These are phyloP conservation scores for Cyphomyrus plagiostoma DNA, from an alignment of 2,113 vertebrate species.

Conservation along the genomic window DNA sequence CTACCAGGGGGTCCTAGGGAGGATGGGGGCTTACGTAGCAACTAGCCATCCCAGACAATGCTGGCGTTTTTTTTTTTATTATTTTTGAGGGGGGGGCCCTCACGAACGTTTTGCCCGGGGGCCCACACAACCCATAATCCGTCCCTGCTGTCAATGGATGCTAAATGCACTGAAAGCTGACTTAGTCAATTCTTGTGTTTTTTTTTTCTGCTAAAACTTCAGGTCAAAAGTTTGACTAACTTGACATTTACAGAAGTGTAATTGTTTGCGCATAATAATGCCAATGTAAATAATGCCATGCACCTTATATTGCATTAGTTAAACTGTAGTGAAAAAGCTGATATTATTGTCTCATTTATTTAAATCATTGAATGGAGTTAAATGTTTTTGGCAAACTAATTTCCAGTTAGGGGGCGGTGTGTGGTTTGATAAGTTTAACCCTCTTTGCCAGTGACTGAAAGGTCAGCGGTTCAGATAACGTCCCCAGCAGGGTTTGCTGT, in stretches of 20 bases:
- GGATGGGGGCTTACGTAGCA: too few relatives aligned
- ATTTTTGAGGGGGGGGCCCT: too few relatives aligned
- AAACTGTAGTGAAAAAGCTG: background rate
- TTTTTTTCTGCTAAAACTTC: background rate
- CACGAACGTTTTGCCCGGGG: too few relatives aligned
- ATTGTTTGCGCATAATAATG: background rate
- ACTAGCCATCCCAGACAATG: too few relatives aligned
- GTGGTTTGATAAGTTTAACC: background rate
- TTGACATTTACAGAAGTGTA: background rate
- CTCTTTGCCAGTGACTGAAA: background rate
- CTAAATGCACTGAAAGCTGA: background rate
- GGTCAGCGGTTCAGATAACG: background rate
- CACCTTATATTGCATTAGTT: background rate
- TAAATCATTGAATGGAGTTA: background rate
- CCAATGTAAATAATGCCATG: background rate
- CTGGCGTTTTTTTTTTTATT: too few relatives aligned
- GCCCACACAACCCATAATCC: too few relatives aligned
- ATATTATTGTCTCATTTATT: background rate
- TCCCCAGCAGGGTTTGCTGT: background rate
- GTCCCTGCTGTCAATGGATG: background rate
- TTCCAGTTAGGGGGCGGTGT: background rate
- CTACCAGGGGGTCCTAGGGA: too few relatives aligned
- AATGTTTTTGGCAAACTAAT: background rate
- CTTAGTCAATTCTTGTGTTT: background rate
- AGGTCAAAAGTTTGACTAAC: background rate